phyloP scores from a whole-genome alignment of 2,888 invertebrate genomes.

The Hipparchia sbordonii region DNA sequence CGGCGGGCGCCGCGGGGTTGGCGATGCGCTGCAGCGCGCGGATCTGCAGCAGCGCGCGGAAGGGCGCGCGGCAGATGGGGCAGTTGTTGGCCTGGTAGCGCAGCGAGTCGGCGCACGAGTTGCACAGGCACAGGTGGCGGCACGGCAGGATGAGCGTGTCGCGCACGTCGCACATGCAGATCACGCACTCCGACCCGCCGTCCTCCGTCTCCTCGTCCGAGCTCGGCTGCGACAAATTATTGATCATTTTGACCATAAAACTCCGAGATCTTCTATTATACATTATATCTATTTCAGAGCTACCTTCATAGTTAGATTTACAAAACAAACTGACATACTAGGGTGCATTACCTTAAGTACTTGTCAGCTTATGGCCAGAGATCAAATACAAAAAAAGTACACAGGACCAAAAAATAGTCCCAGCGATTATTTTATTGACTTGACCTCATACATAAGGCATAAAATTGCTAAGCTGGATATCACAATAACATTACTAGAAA shows the following conservation, averaged over 20 bases:
- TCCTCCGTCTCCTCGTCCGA: constrained; percentile 95
- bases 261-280: too few species aligned
- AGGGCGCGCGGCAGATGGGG: constrained; percentile 99
- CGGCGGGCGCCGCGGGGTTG: constrained; percentile 57
- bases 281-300: too few species aligned
- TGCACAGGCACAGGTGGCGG: constrained; percentile 98
- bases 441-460: too few species aligned
- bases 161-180: constrained; percentile 99
- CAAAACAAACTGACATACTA: neutral
- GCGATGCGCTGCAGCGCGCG: constrained; percentile 92
- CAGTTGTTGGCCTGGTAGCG: constrained; percentile 99
- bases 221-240: constrained; percentile 57
- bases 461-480: too few species aligned
- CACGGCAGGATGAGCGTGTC: constrained; percentile 99
- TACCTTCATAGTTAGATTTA: too few species aligned
- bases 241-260: neutral
- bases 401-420: too few species aligned
- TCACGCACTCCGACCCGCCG: constrained; percentile 98
- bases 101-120: constrained; percentile 98
- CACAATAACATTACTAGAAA: too few species aligned
- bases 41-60: constrained; percentile 97
- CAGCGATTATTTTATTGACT: too few species aligned
- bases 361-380: neutral
- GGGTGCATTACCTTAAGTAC: neutral
- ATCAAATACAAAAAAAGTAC: too few species aligned